A percentile compares a stretch with the other conserved stretches of the same genome.
phyloP scores from a whole-genome alignment of 2,113 vertebrate genomes.

The Gavia stellata region DNA sequence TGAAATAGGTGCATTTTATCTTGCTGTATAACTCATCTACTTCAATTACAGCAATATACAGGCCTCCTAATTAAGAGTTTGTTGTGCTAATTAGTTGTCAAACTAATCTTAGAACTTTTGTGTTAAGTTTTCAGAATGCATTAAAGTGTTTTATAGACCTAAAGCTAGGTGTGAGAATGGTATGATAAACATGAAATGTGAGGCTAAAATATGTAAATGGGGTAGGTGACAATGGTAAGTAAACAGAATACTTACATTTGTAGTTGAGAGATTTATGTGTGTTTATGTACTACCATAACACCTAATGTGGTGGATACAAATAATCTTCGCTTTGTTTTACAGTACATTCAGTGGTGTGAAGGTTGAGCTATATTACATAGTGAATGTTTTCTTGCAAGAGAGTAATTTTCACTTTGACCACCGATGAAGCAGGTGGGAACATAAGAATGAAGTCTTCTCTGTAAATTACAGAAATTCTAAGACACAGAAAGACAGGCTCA shows the following conservation, averaged over 20 bases:
- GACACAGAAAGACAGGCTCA: not conserved
- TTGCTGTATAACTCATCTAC: conserved; percentile 31
- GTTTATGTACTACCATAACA: not conserved
- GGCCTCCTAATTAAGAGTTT: conserved; percentile 53
- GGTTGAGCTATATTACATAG: not conserved
- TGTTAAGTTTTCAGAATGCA: not conserved
- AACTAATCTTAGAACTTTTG: conserved; percentile 1
- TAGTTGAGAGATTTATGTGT: conserved; percentile 19
- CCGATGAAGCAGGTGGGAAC: not conserved
- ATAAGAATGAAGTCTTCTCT: not conserved
- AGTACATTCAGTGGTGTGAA: conserved; percentile 11
- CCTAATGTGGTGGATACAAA: conserved; percentile 28
- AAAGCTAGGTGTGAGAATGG: conserved; percentile 7
- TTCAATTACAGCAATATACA: conserved; percentile 47
- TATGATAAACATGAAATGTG: conserved; percentile 14
- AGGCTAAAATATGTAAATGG: not conserved
- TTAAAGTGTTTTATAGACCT: conserved; percentile 4
- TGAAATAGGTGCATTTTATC: conserved; percentile 50
- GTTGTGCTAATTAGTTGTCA: conserved; percentile 54
- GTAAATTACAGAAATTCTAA: not conserved
- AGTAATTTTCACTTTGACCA: not conserved
- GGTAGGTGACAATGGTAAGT: not conserved
- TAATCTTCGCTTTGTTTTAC: conserved; percentile 19
- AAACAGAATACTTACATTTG: not conserved
- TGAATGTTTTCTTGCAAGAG: not conserved